These are phyloP conservation scores for Lepas anatifera DNA, from an alignment of 2,888 invertebrate genomes.

Conservation along the genomic window DNA sequence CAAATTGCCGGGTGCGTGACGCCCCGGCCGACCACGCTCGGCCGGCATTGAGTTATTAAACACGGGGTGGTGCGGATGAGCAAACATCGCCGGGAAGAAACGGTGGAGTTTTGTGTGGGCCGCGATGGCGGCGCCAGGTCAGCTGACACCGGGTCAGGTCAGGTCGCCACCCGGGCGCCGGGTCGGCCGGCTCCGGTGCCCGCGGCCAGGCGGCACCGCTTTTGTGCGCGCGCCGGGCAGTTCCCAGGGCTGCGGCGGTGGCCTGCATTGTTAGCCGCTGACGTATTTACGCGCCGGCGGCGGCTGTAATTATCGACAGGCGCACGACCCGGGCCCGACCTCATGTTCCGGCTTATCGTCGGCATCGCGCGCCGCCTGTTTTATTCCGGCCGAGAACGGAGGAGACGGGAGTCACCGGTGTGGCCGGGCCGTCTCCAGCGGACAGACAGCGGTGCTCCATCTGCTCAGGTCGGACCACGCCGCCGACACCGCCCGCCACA, in stretches of 20 bases:
- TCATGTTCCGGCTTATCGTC: neutral
- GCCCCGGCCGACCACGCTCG: neutral
- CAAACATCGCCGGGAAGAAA: too few species aligned
- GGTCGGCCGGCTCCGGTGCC: neutral
- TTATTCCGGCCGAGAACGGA: neutral
- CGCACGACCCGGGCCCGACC: neutral
- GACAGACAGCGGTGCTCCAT: too few species aligned
- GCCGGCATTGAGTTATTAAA: neutral
- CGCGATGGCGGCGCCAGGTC: too few species aligned
- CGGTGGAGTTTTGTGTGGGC: too few species aligned
- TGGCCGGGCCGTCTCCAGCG: neutral
- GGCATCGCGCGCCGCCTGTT: neutral
- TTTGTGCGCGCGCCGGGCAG: neutral
- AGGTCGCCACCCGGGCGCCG: neutral
- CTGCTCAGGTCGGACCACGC: too few species aligned
- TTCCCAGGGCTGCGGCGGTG: neutral
- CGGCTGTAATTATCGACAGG: neutral
- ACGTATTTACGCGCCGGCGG: neutral
- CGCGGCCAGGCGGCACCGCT: neutral
- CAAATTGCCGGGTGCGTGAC: neutral
- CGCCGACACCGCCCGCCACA: too few species aligned
- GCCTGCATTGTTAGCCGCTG: neutral
- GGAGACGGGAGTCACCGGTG: neutral
- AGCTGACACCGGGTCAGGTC: neutral
- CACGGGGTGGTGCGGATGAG: too few species aligned